Conservation (phyloP, 1,140 invertebrate species). For the Apis mellifera region DNA sequence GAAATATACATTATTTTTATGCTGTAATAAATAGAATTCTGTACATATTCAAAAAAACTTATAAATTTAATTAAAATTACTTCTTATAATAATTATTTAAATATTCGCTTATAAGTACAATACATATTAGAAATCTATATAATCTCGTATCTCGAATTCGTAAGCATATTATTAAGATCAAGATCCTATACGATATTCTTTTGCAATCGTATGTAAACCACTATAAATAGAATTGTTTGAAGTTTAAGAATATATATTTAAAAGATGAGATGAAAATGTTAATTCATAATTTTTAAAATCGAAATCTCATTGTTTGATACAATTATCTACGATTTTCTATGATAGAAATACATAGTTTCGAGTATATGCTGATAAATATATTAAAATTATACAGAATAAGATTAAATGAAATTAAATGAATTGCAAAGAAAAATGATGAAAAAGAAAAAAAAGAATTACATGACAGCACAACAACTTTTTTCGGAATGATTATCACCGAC, state of each 20-base stretch:
- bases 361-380: slow-evolving; percentile 2
- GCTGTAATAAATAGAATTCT: slow-evolving; percentile 57
- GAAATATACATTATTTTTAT: slow-evolving; percentile 54
- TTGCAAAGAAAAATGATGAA: background rate
- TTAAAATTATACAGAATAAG: background rate
- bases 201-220: background rate
- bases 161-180: background rate
- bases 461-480: slow-evolving; percentile 84
- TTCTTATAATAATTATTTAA: slow-evolving; percentile 30
- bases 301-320: slow-evolving; percentile 18
- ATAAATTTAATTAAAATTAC: slow-evolving; percentile 27
- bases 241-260: background rate
- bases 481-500: slow-evolving; percentile 84
- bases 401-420: slow-evolving; percentile 6
- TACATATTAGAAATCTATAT: background rate
- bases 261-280: background rate
- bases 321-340: slow-evolving; percentile 10
- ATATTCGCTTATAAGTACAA: slow-evolving; percentile 38
- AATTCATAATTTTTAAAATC: background rate
- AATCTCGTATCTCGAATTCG: slow-evolving; percentile 3
- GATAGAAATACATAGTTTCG: background rate
- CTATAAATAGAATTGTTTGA: background rate
- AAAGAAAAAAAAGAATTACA: slow-evolving; percentile 66
- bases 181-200: background rate
- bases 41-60: slow-evolving; percentile 47